Evolutionary conservation across 2,113 vertebrate genomes (phyloP), one percentile per base, ranked within the genome.

Genomic region (Felis catus): DNA sequence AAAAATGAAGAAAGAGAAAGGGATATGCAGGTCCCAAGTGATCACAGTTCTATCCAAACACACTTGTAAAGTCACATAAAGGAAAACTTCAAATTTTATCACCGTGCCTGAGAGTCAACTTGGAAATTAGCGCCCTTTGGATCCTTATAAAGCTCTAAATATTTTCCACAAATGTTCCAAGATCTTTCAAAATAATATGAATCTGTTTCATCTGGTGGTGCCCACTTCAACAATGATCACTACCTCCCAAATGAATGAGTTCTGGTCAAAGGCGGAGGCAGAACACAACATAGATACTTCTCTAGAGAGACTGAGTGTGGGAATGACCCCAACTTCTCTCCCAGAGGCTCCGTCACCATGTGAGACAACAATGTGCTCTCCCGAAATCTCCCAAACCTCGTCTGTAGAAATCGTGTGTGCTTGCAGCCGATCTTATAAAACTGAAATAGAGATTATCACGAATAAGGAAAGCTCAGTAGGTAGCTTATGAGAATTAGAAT

Each of bases 91-190:
- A 3, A 21, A 55, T 27, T 55, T 45, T 25, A 84, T 53, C 70
- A 51, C 41, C 39, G 63, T 18, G 31, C 18, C 71, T 65, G 29
- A 15, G 29, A 18, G 36, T 7, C 4, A 23, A 78, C 10, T 29
- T 45, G 29, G n/a, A 63, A 92, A n/a, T 68, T 21, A 51, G 58
- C n/a, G 76, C 13, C 18, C 25, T 4, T 79, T 83, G 55, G 31
- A 73, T 48, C 89, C 41, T 39, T 39, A 81, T 36, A 76, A 48
- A 25, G 21, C n/a, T 78, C 61, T n/a, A 89, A 82, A 48, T 51
- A 36, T 27, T 81, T 91, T 89, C 33, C 63, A 92, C 66, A 76
- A 63, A 55, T 65, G n/a, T 18, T 78, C 36, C 39, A 63, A 78
- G 14, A 61, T 23, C 36, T 68, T 68, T n/a, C 81, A 89, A 73